A percentile compares a stretch with the other conserved stretches of the same genome.
Evolutionary conservation across 2,888 invertebrate species (phyloP).

Genomic region (Euphydryas editha): DNA sequence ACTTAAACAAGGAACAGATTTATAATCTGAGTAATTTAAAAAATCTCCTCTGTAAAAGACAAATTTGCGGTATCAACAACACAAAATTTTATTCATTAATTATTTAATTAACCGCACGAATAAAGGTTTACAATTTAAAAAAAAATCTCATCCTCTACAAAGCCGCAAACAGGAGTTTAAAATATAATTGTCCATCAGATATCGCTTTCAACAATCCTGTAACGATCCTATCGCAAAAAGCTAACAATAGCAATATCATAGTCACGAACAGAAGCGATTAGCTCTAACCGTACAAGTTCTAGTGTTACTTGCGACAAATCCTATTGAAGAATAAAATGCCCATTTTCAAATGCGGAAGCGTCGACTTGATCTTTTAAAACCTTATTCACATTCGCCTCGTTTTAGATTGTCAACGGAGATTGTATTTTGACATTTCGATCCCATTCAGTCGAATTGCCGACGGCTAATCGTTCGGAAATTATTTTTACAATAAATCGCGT

Average conservation of each 20-base stretch:
- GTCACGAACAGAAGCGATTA: slow-evolving; percentile 38
- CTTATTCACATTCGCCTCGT: slow-evolving; percentile 35
- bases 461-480: slow-evolving; percentile 74
- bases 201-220: neutral
- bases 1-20: too few species aligned
- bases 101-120: too few species aligned
- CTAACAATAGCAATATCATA: neutral
- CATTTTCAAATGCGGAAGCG: slow-evolving; percentile 29
- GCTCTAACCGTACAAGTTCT: slow-evolving; percentile 70
- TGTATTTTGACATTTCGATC: slow-evolving; percentile 82
- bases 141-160: neutral
- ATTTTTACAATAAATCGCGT: slow-evolving; percentile 52
- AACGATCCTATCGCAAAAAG: slow-evolving; percentile 10
- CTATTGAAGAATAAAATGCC: slow-evolving; percentile 55
- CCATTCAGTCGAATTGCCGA: slow-evolving; percentile 71
- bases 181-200: neutral
- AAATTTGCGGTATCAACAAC: too few species aligned
- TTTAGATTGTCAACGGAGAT: slow-evolving; percentile 71
- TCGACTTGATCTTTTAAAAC: slow-evolving; percentile 29
- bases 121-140: neutral
- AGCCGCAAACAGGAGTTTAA: neutral
- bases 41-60: too few species aligned
- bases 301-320: slow-evolving; percentile 67
- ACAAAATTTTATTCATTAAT: too few species aligned
- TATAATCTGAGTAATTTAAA: too few species aligned